Evolutionary conservation across 2,797 vertebrate genomes (phyloP).

Genomic region (Poeciliopsis infans): DNA sequence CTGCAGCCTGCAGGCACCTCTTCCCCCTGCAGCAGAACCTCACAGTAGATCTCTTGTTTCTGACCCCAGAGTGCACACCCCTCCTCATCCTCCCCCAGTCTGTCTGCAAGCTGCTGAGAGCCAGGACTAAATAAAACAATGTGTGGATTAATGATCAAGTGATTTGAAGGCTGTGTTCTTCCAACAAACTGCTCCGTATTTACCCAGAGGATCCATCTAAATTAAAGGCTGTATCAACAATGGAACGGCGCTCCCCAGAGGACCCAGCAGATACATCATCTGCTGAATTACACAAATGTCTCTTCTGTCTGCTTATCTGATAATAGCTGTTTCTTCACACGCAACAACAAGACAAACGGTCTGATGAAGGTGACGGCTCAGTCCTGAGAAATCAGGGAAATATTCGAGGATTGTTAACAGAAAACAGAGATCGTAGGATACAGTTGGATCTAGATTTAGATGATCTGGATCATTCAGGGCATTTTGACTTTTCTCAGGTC

Average conservation of each 20-base stretch:
- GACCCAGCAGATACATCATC: conserved; percentile 67
- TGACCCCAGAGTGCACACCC: conserved; percentile 69
- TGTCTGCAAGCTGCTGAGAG: conserved; percentile 75
- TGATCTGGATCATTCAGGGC: neutral
- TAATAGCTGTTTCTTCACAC: conserved; percentile 55
- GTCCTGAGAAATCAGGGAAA: neutral
- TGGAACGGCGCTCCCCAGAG: conserved; percentile 53
- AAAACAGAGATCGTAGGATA: neutral
- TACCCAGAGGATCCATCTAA: conserved; percentile 80
- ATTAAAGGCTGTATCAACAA: conserved; percentile 81
- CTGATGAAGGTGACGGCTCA: conserved; percentile 21
- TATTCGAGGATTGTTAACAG: neutral
- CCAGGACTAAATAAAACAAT: conserved; percentile 82
- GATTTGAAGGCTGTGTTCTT: conserved; percentile 75
- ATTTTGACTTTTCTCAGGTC: neutral
- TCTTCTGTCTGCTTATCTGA: conserved; percentile 61
- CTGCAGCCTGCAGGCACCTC: conserved; percentile 35
- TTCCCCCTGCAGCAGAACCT: conserved; percentile 55
- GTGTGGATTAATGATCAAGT: conserved; percentile 83
- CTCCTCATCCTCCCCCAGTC: conserved; percentile 61
- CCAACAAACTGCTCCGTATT: conserved; percentile 73
- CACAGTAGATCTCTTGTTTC: conserved; percentile 72
- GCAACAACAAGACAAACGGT: conserved; percentile 44
- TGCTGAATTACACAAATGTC: conserved; percentile 59
- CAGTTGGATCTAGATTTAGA: neutral